Evolutionary conservation across 2,113 vertebrate species (phyloP), one percentile per base, ranked within the genome.

Genomic region (Leucopsar rothschildi): DNA sequence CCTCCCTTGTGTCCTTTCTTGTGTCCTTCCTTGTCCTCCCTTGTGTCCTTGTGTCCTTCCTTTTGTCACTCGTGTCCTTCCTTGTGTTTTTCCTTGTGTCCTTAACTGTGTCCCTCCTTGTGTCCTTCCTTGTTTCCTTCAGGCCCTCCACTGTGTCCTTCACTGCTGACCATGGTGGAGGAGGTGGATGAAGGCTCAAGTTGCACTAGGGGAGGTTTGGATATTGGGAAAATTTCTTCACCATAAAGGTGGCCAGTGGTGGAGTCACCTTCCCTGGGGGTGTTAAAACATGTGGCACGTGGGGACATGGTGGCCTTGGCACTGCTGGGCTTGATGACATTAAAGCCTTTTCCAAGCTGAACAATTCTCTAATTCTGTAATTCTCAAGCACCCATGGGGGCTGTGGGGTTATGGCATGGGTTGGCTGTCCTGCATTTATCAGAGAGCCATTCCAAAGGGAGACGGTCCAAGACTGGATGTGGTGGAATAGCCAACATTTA

Each of bases 381-480:
- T 47, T 53, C 45, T 70, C 45, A 31, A 33, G 10, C 56, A 16
- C 6, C 0, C 0, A 0, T 14, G 44, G 52, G 40, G 27, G 24
- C 11, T 1, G 6, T 33, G 50, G 55, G 33, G n/a, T 28, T 18
- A 13, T 5, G 44, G 31, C 4, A 2, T 5, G 47, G 42, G 6
- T 5, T 20, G 37, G 31, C n/a, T 56, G 24, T 37, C 35, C 63
- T 72, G 70, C 28, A 11, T 9, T 17, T 40, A 2, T 14, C 28
- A 4, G 19, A 61, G 24, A 45, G n/a, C 0, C 0, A 23, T 17
- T 42, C 70, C 4, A 0, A 37, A 56, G 73, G 37, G 15, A 40
- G 3, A 29, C 0, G 1, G 6, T 13, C 33, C 82, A 24, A 44
- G 44, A 12, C 25, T 11, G 24, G 12, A 33, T 11, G 15, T 61